Conservation (phyloP, 1,140 invertebrate species). For the Dufourea novaeangliae region DNA sequence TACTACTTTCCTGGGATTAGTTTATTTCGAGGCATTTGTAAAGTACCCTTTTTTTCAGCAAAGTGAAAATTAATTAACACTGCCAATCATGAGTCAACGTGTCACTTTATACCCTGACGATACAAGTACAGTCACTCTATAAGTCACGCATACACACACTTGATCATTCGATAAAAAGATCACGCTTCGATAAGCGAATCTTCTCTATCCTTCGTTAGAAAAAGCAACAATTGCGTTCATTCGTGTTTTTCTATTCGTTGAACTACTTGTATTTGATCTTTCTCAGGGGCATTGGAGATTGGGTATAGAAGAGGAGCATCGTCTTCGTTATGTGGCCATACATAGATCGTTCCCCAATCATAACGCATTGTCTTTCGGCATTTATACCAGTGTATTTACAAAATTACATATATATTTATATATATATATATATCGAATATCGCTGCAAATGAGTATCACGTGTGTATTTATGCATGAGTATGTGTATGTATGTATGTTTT, state of each 20-base stretch:
- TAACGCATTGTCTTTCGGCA: conserved; percentile 32
- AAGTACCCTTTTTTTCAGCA: too few species aligned
- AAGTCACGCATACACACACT: background rate
- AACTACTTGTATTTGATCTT: conserved; percentile 35
- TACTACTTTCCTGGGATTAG: background rate
- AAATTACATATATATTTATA: conserved; percentile 56
- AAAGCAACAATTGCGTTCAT: conserved; percentile 29
- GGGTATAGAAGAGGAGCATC: conserved; percentile 25
- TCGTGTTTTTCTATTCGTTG: conserved; percentile 49
- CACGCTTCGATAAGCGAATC: conserved; percentile 25
- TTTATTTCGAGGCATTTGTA: background rate
- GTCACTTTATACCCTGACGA: background rate
- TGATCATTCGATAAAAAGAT: conserved; percentile 31
- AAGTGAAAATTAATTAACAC: too few species aligned
- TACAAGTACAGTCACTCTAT: background rate
- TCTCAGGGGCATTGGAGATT: conserved; percentile 1
- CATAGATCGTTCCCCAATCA: conserved; percentile 25
- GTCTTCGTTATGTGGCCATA: background rate
- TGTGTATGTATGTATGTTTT: background rate
- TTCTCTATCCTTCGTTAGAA: background rate
- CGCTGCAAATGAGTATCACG: conserved; percentile 44
- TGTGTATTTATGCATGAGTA: conserved; percentile 14
- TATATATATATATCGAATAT: conserved; percentile 44
- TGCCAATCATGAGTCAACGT: too few species aligned
- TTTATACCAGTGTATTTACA: conserved; percentile 60